A percentile compares a stretch with the other conserved stretches of the same genome.
Conservation (phyloP, 2,113 vertebrate species). For the Oryzias melastigma region DNA sequence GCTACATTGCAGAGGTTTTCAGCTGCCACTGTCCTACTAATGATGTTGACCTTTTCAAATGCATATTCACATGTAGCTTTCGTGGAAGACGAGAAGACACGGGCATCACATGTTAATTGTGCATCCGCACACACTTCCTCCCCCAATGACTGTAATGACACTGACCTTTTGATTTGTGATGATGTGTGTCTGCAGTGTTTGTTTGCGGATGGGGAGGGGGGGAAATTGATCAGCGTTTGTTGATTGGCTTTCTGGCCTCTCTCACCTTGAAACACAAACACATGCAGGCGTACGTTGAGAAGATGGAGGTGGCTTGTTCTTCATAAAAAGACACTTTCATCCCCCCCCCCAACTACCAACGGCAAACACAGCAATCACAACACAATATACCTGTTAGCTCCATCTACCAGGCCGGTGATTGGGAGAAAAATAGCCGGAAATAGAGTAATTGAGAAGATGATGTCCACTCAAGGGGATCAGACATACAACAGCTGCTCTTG, state of each 20-base stretch:
- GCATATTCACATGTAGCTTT: slow-evolving; percentile 59
- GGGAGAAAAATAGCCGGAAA: slow-evolving; percentile 33
- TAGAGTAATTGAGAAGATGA: not conserved
- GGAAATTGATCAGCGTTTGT: slow-evolving; percentile 53
- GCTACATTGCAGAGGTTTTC: slow-evolving; percentile 32
- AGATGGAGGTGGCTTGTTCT: slow-evolving; percentile 22
- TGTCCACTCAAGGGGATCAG: not conserved
- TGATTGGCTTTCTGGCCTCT: slow-evolving; percentile 69
- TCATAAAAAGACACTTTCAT: slow-evolving; percentile 60
- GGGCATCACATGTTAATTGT: slow-evolving; percentile 15
- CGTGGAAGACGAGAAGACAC: slow-evolving; percentile 24
- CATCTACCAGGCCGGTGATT: slow-evolving; percentile 55
- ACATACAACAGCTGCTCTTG: no score
- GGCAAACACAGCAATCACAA: slow-evolving; percentile 66
- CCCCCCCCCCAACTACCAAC: slow-evolving; percentile 35
- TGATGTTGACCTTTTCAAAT: slow-evolving; percentile 78
- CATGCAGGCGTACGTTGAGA: slow-evolving; percentile 10
- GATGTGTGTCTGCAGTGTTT: slow-evolving; percentile 63
- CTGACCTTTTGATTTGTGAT: slow-evolving; percentile 78
- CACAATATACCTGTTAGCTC: slow-evolving; percentile 64
- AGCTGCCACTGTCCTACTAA: slow-evolving; percentile 62
- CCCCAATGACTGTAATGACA: slow-evolving; percentile 69
- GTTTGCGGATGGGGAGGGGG: slow-evolving; percentile 37
- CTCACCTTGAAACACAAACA: slow-evolving; percentile 4
- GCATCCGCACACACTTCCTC: slow-evolving; percentile 24